Percentiles rank a stretch among this genome's conserved stretches.
Conservation (phyloP, 2,113 vertebrate genomes). For the Dipodomys spectabilis region DNA sequence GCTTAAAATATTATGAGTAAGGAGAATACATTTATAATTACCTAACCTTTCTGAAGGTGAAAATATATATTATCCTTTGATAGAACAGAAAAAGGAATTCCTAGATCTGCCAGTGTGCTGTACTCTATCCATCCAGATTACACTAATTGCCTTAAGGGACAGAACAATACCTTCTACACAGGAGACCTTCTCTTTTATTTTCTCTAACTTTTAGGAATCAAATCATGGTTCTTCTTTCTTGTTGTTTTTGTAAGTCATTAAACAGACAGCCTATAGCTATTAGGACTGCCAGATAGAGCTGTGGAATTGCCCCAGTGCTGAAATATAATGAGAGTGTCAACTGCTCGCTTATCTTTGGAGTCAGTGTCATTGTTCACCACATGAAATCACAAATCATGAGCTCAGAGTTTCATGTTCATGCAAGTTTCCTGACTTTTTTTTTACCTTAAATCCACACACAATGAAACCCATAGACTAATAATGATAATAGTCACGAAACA, state of each 20-base stretch:
- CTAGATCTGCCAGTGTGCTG: background rate
- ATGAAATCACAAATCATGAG: background rate
- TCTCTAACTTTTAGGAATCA: background rate
- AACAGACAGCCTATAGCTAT: slow-evolving; percentile 36
- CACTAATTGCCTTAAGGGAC: slow-evolving; percentile 29
- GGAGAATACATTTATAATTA: slow-evolving; percentile 88
- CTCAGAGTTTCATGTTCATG: background rate
- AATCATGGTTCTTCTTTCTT: slow-evolving; percentile 30
- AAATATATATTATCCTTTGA: slow-evolving; percentile 87
- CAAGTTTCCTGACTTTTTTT: slow-evolving; percentile 34
- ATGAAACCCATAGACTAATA: background rate
- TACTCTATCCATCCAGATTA: slow-evolving; percentile 17
- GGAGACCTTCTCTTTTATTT: slow-evolving; percentile 4
- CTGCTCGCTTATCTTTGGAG: background rate
- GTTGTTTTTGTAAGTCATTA: slow-evolving; percentile 63
- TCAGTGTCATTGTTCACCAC: background rate
- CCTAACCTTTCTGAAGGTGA: slow-evolving; percentile 87
- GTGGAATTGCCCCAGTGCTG: background rate
- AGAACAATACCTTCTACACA: background rate
- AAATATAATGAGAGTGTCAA: background rate
- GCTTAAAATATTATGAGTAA: slow-evolving; percentile 88
- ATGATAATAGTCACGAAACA: background rate
- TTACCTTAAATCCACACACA: background rate
- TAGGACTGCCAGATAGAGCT: slow-evolving; percentile 7
- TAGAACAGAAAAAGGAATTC: slow-evolving; percentile 74